Evolutionary conservation across 2,888 invertebrate genomes (phyloP).

Genomic region (Pherbina coryleti): DNA sequence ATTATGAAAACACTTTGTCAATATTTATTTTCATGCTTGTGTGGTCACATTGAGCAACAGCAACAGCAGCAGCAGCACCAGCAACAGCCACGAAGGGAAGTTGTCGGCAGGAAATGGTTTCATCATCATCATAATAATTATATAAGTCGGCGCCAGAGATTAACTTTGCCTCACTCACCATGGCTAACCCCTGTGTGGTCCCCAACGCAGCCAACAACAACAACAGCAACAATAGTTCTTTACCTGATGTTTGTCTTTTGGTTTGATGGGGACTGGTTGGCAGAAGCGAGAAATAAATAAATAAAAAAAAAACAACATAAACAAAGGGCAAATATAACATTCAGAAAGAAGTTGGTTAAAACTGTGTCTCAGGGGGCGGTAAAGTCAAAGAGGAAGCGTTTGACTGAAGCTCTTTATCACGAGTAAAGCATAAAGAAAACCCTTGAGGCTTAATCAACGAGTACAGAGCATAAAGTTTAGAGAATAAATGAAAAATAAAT

Average conservation of each 20-base stretch:
- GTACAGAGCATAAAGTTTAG: too few relatives aligned
- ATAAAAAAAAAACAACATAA: not conserved
- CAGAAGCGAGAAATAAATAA: not conserved
- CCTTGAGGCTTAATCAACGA: too few relatives aligned
- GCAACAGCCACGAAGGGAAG: not conserved
- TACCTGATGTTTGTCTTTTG: constrained; percentile 38
- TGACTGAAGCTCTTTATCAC: too few relatives aligned
- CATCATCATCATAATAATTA: constrained; percentile 21
- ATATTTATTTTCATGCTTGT: constrained; percentile 44
- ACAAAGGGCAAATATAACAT: not conserved
- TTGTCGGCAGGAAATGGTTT: not conserved
- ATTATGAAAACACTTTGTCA: constrained; percentile 46
- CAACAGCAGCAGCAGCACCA: not conserved
- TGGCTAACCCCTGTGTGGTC: not conserved
- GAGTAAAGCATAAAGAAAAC: too few relatives aligned
- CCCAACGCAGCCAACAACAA: not conserved
- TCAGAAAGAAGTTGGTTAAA: too few relatives aligned
- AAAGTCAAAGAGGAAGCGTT: too few relatives aligned
- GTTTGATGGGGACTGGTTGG: not conserved
- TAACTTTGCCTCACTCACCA: not conserved
- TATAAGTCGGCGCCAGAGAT: not conserved
- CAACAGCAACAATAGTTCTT: not conserved
- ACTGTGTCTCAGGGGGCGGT: too few relatives aligned
- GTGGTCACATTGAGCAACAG: constrained; percentile 25
- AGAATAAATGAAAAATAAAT: too few relatives aligned